Conservation (phyloP, 2,888 invertebrate genomes). For the Zele albiditarsus region DNA sequence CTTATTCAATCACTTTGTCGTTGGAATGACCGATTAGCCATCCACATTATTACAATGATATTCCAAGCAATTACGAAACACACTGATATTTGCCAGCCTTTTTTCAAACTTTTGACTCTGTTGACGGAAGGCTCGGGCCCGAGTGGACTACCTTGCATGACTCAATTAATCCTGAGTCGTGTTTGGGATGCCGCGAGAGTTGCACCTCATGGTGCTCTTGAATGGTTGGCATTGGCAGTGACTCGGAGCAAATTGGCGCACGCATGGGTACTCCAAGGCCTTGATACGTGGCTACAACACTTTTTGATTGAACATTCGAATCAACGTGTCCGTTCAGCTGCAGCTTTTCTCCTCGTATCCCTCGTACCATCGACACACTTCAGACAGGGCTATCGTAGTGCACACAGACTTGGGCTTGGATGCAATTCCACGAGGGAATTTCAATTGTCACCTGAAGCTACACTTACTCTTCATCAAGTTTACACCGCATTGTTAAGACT, state of each 20-base stretch:
- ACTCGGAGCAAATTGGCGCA: slow-evolving; percentile 93
- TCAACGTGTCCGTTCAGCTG: slow-evolving; percentile 91
- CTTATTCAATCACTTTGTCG: slow-evolving; percentile 92
- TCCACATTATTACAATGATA: slow-evolving; percentile 91
- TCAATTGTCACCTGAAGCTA: slow-evolving; percentile 75
- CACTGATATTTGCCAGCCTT: slow-evolving; percentile 92
- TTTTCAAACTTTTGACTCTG: slow-evolving; percentile 92
- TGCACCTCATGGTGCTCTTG: slow-evolving; percentile 92
- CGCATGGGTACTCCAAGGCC: slow-evolving; percentile 92
- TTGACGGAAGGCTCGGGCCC: slow-evolving; percentile 86
- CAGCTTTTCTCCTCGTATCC: slow-evolving; percentile 90
- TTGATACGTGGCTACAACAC: slow-evolving; percentile 93
- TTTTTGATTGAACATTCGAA: slow-evolving; percentile 90
- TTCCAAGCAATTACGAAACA: slow-evolving; percentile 93
- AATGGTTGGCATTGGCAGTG: slow-evolving; percentile 87
- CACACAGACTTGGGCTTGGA: slow-evolving; percentile 76
- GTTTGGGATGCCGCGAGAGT: slow-evolving; percentile 94
- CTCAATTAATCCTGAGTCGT: slow-evolving; percentile 88
- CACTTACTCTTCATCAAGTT: slow-evolving; percentile 79
- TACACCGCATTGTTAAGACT: slow-evolving; percentile 84
- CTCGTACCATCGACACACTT: slow-evolving; percentile 93
- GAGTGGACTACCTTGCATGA: slow-evolving; percentile 91
- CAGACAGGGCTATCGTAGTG: slow-evolving; percentile 86
- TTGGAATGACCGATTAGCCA: slow-evolving; percentile 92
- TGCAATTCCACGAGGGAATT: slow-evolving; percentile 74